Evolutionary conservation across 2,888 invertebrate species (phyloP), one percentile per base, ranked within the genome.

Genomic region (Drosophila paucipuncta): DNA sequence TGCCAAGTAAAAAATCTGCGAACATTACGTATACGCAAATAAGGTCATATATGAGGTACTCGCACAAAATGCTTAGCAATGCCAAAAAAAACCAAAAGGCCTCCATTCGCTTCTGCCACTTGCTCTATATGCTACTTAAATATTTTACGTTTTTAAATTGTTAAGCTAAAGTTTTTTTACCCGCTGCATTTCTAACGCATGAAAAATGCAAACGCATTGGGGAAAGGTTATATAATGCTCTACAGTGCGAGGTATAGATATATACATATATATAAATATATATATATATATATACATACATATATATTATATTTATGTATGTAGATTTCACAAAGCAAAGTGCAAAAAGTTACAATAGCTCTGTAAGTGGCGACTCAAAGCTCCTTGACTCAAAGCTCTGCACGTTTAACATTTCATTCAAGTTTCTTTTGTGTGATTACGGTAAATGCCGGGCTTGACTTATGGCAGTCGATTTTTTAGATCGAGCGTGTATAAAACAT

Each of bases 81-180:
- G 50, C 52, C 50, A 52, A 55, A 47, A 47, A 31, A 31, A 39
- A 22, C 31, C 16, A 18, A 61, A 43, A 35, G 22, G 22, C 25
- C 47, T 9, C 66, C 30, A 25, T n/a, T 59, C 25, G 37, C 30
- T 18, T 7, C 54, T 35, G 35, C n/a, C 28, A 50, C 49, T 58
- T 37, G 33, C 53, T 61, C 64, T 70, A 64, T 68, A 69, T 59
- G 75, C 72, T 70, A 80, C 87, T 85, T 85, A 74, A 85, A 84
- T 86, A 86, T 84, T 84, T 84, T 82, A 82, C 84, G 84, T 80
- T 82, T 57, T 86, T 78, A 67, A 84, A 80, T 84, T 86, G 84
- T 86, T 80, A 70, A 84, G 80, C 73, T 66, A 76, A 80, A 72
- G 61, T 65, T 71, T 22, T 25, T 52, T 65, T 41, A 37, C 30